Percentiles rank a stretch among this genome's conserved stretches.
Evolutionary conservation across 2,113 vertebrate genomes (phyloP).

Genomic region (Pomatorhinus ruficollis): DNA sequence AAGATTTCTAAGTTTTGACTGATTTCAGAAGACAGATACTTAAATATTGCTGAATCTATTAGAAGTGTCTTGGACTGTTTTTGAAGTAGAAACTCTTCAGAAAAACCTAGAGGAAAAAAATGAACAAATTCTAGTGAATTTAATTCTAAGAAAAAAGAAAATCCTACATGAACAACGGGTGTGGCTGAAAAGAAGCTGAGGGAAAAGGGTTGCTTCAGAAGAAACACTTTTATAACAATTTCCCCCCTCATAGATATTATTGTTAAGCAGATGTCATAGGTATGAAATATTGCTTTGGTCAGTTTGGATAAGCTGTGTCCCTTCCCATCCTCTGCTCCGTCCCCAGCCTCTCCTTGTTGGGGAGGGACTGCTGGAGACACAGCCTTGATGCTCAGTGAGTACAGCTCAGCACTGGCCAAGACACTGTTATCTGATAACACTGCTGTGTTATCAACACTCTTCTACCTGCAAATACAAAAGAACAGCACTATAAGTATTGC

Average conservation of each 20-base stretch:
- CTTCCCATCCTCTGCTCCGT: not conserved
- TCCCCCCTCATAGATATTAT: not conserved
- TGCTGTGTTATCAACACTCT: not conserved
- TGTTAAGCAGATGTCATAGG: not conserved
- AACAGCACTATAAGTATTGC: not conserved
- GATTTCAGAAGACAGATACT: not conserved
- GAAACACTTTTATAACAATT: not conserved
- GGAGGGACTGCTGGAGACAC: too few relatives aligned
- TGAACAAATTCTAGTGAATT: not conserved
- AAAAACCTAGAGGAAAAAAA: not conserved
- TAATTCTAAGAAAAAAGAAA: not conserved
- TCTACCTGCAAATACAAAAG: not conserved
- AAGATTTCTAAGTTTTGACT: not conserved
- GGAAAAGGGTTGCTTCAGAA: not conserved
- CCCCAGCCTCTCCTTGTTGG: not conserved
- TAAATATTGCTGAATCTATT: not conserved
- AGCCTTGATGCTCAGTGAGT: not conserved
- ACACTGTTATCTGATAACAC: fast-evolving
- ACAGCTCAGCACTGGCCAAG: not conserved
- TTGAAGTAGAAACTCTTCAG: not conserved
- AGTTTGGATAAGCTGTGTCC: too few relatives aligned
- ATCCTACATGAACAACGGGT: not conserved
- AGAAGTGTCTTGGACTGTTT: not conserved
- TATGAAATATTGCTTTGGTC: not conserved
- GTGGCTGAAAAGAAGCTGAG: not conserved